Evolutionary conservation across 1,140 invertebrate species (phyloP).

Genomic region (Nylanderia fulva): DNA sequence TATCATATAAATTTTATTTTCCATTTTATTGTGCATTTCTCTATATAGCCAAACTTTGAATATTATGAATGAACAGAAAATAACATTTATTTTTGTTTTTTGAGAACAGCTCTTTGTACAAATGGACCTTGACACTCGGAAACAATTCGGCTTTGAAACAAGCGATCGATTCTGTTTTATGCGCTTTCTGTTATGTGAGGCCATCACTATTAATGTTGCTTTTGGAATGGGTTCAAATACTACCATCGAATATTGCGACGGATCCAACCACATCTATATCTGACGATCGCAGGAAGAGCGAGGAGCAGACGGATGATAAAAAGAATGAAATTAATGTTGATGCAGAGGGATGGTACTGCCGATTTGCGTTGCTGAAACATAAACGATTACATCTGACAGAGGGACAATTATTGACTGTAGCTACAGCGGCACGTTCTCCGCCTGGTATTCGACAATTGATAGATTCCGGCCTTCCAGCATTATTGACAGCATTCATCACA

Average conservation of each 20-base stretch:
- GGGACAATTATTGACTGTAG: constrained; percentile 90
- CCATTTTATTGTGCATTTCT: neutral
- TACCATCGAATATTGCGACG: constrained; percentile 86
- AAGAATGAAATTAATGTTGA: constrained; percentile 87
- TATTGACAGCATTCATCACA: constrained; percentile 87
- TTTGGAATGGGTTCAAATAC: constrained; percentile 91
- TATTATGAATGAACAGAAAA: too few species aligned
- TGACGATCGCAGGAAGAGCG: constrained; percentile 88
- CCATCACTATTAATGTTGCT: constrained; percentile 91
- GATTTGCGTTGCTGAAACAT: constrained; percentile 77
- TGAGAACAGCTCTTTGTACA: constrained; percentile 88
- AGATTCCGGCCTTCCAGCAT: constrained; percentile 91
- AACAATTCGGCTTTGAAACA: constrained; percentile 91
- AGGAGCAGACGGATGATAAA: constrained; percentile 90
- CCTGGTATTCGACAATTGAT: constrained; percentile 91
- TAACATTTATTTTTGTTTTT: constrained; percentile 23
- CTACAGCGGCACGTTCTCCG: constrained; percentile 91
- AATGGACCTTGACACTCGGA: constrained; percentile 90
- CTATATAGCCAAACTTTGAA: neutral
- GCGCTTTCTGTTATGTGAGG: constrained; percentile 93
- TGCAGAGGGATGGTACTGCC: constrained; percentile 86
- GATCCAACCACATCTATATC: constrained; percentile 87
- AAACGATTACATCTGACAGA: constrained; percentile 86
- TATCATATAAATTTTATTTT: constrained; percentile 14
- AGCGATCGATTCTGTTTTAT: constrained; percentile 92